These are phyloP conservation scores for Peromyscus melanophrys DNA, from an alignment of 2,797 vertebrate genomes.

Conservation along the genomic window DNA sequence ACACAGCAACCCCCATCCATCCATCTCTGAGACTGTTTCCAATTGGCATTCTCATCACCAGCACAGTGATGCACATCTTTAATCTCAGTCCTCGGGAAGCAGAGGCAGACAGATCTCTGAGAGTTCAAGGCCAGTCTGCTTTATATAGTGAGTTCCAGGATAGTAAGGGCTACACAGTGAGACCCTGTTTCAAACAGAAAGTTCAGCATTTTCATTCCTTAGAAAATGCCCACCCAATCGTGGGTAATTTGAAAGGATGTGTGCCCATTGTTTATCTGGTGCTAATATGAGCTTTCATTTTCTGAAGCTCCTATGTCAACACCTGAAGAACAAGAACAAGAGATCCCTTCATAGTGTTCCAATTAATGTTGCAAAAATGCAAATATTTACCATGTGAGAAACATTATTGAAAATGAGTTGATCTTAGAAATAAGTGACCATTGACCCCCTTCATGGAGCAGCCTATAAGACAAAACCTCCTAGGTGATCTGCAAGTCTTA, in stretches of 20 bases:
- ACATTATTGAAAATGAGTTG: neutral
- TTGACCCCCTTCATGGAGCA: neutral
- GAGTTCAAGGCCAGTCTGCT: neutral
- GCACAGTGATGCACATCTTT: neutral
- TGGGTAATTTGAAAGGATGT: neutral
- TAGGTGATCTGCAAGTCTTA: neutral
- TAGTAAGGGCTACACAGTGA: neutral
- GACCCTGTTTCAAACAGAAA: neutral
- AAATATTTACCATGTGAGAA: constrained; percentile 22
- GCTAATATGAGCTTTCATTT: constrained; percentile 24
- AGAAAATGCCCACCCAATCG: constrained; percentile 11
- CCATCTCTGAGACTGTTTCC: neutral
- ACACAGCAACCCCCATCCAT: neutral
- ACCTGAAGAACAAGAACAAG: constrained; percentile 20
- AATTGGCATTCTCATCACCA: neutral
- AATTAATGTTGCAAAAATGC: constrained; percentile 16
- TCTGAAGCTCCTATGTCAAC: constrained; percentile 46
- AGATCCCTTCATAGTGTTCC: neutral
- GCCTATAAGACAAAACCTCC: neutral
- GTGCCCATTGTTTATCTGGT: neutral
- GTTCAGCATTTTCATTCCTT: neutral
- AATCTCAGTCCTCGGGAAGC: neutral
- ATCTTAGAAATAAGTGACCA: neutral
- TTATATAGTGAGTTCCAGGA: neutral
- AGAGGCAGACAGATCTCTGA: neutral